Evolutionary conservation across 2,797 vertebrate genomes (phyloP), one percentile per base, ranked within the genome.

Genomic region (Emys orbicularis): DNA sequence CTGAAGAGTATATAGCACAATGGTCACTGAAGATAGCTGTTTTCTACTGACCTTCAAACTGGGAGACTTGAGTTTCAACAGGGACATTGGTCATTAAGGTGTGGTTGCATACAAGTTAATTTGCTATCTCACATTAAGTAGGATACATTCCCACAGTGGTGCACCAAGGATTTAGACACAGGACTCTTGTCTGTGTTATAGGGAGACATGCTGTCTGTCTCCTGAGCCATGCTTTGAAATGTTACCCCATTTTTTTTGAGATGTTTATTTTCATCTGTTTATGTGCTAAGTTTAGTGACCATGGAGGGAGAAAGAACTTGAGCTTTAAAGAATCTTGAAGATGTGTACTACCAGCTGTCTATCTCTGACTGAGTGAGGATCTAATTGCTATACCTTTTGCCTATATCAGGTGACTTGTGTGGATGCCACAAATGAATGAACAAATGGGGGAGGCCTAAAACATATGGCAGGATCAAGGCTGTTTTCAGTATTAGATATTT

Each of bases 151-250:
- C 61, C n/a, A 81, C 86, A 90, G 59, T 53, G 27, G 41, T 1
- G 54, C 19, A 56, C 87, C 3, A 0, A 53, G 0, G 84, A 9
- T 82, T 94, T 90, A 92, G 44, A 76, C 83, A 57, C 61, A 82
- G 77, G n/a, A 25, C 53, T 85, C 41, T 87, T 19, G 19, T 68
- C 81, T 0, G 0, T 18, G 49, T 5, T 89, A 87, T 76, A 81
- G 76, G 90, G 96, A 95, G 97, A 94, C 96, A 80, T 25, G 7
- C 85, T 95, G 94, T 94, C 97, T 97, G 89, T 95, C 95, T 97
- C 93, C 95, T 96, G 90, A 61, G 96, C 91, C 31, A 88, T 90
- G 94, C 96, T 96, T 96, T 97, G 97, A 97, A 97, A 97, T 15
- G 6, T 80, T 95, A 97, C 89, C 96, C 97, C 95, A 61, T 95